Evolutionary conservation across 2,888 invertebrate species (phyloP).

Genomic region (Ypsolopha scabrella): DNA sequence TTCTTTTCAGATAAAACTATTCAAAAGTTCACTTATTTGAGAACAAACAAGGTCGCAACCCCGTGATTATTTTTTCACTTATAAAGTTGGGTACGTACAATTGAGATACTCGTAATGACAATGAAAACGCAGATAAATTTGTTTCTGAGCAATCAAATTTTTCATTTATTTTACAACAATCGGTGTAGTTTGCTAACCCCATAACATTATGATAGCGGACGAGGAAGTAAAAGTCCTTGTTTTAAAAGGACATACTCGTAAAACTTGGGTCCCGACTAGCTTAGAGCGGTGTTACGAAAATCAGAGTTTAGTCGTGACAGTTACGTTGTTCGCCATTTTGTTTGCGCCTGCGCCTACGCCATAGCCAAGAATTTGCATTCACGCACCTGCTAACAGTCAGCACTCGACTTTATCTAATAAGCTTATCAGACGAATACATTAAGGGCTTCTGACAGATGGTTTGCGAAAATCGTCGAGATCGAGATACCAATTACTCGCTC

Average conservation of each 20-base stretch:
- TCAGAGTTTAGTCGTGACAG: not conserved
- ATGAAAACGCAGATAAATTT: too few relatives aligned
- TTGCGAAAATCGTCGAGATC: constrained; percentile 31
- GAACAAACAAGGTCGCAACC: too few relatives aligned
- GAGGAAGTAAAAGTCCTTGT: constrained; percentile 52
- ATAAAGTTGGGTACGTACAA: too few relatives aligned
- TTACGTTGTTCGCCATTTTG: constrained; percentile 5
- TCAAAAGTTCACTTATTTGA: too few relatives aligned
- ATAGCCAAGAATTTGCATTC: constrained; percentile 34
- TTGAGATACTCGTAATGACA: too few relatives aligned
- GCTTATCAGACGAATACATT: constrained; percentile 31
- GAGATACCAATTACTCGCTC: not conserved
- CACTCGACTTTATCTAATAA: constrained; percentile 30
- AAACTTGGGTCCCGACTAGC: constrained; percentile 19
- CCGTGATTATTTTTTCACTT: too few relatives aligned
- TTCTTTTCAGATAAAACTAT: too few relatives aligned
- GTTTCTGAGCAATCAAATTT: too few relatives aligned
- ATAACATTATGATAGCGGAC: constrained; percentile 10
- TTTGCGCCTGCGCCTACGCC: constrained; percentile 6
- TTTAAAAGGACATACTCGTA: constrained; percentile 39
- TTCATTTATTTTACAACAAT: too few relatives aligned
- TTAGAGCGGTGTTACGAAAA: constrained; percentile 28
- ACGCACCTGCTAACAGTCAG: constrained; percentile 32
- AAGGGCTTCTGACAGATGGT: constrained; percentile 22
- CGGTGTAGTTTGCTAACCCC: not conserved